These are phyloP conservation scores for Saturnia pavonia DNA, from an alignment of 2,888 invertebrate species.

Conservation along the genomic window DNA sequence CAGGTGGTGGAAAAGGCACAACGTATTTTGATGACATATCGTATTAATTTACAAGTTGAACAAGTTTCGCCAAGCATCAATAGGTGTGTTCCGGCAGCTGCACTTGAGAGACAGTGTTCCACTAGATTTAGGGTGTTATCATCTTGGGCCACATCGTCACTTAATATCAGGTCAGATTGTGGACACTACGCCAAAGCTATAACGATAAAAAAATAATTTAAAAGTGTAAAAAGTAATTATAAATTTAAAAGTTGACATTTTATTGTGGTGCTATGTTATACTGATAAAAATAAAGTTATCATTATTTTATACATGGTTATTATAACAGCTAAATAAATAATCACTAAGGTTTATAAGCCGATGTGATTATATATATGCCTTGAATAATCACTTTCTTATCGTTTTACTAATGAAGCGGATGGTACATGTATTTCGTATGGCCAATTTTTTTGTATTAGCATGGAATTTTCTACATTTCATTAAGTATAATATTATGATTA, in stretches of 20 bases:
- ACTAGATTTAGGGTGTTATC: too few species aligned
- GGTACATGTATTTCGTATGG: constrained; percentile 25
- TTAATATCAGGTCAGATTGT: not conserved
- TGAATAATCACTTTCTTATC: constrained; percentile 43
- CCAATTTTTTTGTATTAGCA: not conserved
- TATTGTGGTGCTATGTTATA: not conserved
- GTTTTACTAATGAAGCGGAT: constrained; percentile 41
- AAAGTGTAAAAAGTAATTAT: not conserved
- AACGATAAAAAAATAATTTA: too few species aligned
- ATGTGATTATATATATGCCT: constrained; percentile 39
- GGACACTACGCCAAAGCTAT: too few species aligned
- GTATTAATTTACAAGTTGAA: too few species aligned
- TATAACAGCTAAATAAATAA: constrained; percentile 23
- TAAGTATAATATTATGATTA: too few species aligned
- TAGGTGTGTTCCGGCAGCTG: too few species aligned
- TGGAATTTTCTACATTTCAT: not conserved
- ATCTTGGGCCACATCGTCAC: too few species aligned
- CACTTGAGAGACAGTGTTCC: too few species aligned
- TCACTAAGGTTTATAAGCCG: constrained; percentile 33
- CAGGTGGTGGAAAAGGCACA: too few species aligned
- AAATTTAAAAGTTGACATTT: not conserved
- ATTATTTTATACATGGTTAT: not conserved
- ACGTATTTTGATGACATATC: too few species aligned
- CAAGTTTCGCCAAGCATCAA: too few species aligned
- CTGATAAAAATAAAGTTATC: not conserved